Base-by-base conservation (phyloP, 2,888 invertebrate genomes). In the Malthinus flaveolus region DNA sequence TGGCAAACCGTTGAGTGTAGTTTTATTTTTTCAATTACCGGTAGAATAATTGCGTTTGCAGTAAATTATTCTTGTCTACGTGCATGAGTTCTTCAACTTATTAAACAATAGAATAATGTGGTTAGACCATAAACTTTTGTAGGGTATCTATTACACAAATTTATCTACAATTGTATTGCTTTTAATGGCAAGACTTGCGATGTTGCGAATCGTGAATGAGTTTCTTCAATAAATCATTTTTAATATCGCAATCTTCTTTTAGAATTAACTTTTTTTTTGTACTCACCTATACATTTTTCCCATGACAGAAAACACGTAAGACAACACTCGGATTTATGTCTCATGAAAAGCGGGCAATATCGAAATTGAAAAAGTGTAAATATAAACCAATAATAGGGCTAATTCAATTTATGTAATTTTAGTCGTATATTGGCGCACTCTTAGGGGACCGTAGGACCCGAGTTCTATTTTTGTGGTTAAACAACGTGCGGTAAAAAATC, bases 11-110 rank as follows among this genome's bases (percentile, higher is more conserved):
- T 47, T 32, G 33, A 5, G 12, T 32, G 33, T 33, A 34, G 51
- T 34, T 51, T 51, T 51, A 51, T 51, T 3, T 23, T 51, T 51
- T 51, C 51, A 39, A 51, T 51, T 51, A 51, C 44, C 44, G 33
- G 33, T 33, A 42, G 32, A 42, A 51, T 42, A 51, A 51, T 33
- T 44, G 33, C 51, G 39, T 32, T 53, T 46, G 46, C 52, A 46
- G 36, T 46, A 53, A 53, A 46, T 53, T 46, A 46, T 36, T 46
- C 39, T 52, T 53, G 46, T 36, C 45, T 53, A 53, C 46, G 52
- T 53, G 52, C 52, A 53, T 46, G 35, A 53, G 32, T 23, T 53
- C 47, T 33, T 37, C 32, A 32, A 39, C 39, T 53, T 54, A 53
- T 53, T 53, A 53, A 42, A 53, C 52, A 53, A 53, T 36, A 46